Evolutionary conservation across 2,113 vertebrate genomes (phyloP), one percentile per base, ranked within the genome.

Genomic region (Emydura subglobosa): DNA sequence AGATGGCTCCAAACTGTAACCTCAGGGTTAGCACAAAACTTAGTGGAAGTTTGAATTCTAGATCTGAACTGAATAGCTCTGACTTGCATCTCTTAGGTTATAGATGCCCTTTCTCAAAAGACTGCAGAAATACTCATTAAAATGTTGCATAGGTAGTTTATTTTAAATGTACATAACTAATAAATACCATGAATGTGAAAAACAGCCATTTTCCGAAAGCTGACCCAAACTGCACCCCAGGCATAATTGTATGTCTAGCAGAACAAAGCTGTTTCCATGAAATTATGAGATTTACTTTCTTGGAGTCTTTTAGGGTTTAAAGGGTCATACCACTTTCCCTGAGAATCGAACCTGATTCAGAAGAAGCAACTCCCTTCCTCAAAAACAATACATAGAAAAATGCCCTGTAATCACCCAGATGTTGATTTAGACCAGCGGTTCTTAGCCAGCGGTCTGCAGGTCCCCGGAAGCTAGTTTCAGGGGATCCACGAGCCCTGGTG

Each of bases 321-420:
- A 94, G 74, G 17, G 14, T 7, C 22, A 0, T 79, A 68, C 86
- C 79, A n/a, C n/a, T 82, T 31, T 91, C 85, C 0, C 0, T 89
- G 78, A 86, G 53, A 81, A 95, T 54, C 90, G 39, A 93, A 86
- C 21, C 94, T 61, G 79, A 90, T 68, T 95, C 83, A 93, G 51
- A 91, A 91, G 65, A 87, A 94, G 25, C 55, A 94, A 92, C 81
- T 94, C 83, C 93, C 93, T 97, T 97, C 86, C 90, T 93, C 50
- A 88, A 27, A 89, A 72, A 81, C 54, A 72, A 89, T 44, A 55
- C 31, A 49, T 27, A 83, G 88, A 85, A 2, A 82, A 82, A 10
- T 7, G 4, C 91, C 49, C 85, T 57, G 83, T 94, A 78, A 90
- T 84, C 47, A 84, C 16, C 19, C 79, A 90, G 47, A 59, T 39